Evolutionary conservation across 2,113 vertebrate species (phyloP).

Genomic region (Catharus fuscescens): DNA sequence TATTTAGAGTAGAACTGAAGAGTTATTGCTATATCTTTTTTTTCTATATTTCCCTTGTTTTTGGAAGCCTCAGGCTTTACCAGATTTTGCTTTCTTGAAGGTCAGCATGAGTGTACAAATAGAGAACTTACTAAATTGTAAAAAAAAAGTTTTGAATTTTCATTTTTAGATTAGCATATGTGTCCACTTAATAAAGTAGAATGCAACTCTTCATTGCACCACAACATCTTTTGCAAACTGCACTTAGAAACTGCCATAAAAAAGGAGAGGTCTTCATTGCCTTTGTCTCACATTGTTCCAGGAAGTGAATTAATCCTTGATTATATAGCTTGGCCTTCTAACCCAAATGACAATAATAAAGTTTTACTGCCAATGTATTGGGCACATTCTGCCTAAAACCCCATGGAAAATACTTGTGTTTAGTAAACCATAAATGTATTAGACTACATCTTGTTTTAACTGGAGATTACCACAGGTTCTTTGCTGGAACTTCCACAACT

Average conservation of each 20-base stretch:
- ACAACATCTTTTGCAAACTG: not conserved
- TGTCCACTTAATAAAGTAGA: not conserved
- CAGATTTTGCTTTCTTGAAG: conserved; percentile 72
- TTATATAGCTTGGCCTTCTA: not conserved
- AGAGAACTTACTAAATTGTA: conserved; percentile 47
- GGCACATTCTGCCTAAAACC: not conserved
- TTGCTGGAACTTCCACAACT: not conserved
- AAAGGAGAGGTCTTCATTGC: not conserved
- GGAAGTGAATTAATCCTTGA: not conserved
- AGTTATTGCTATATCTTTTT: not conserved
- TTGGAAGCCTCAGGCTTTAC: not conserved
- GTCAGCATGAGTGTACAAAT: conserved; percentile 53
- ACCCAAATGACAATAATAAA: not conserved
- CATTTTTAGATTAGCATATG: not conserved
- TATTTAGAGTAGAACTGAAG: conserved; percentile 18
- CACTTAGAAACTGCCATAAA: not conserved
- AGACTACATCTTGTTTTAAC: not conserved
- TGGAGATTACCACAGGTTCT: not conserved
- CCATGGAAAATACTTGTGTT: not conserved
- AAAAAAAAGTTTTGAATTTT: not conserved
- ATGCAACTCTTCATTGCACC: not conserved
- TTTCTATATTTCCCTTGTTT: not conserved
- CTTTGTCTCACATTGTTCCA: not conserved
- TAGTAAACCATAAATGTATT: not conserved
- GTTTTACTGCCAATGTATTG: not conserved